Evolutionary conservation across 2,113 vertebrate species (phyloP).

Genomic region (Turdus rufiventris): DNA sequence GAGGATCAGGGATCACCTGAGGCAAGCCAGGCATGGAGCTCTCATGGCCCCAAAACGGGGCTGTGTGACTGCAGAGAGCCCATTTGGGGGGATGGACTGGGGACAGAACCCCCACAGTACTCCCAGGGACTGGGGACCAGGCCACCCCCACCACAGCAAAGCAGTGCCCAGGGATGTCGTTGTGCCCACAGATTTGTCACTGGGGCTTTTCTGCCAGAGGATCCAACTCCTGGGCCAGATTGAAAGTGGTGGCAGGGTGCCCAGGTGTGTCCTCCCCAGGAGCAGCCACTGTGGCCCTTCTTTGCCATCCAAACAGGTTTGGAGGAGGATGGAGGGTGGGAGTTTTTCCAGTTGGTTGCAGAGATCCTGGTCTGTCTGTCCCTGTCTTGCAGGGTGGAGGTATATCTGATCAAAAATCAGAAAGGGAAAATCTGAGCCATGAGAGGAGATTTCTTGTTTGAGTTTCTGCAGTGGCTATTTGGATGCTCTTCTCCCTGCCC

Average conservation of each 20-base stretch:
- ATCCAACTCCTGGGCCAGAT: not conserved
- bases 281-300: not conserved
- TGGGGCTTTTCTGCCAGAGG: not conserved
- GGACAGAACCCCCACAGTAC: fast-evolving
- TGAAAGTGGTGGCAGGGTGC: fast-evolving
- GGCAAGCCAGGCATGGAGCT: not conserved
- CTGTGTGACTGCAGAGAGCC: not conserved
- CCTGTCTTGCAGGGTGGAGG: not conserved
- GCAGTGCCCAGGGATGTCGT: not conserved
- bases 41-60: fast-evolving
- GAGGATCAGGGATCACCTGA: not conserved
- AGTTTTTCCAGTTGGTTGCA: not conserved
- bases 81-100: fast-evolving
- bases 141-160: not conserved
- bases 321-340: not conserved
- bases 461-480: not conserved
- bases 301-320: not conserved
- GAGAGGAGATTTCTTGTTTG: not conserved
- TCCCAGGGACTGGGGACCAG: fast-evolving
- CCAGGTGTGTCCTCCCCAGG: not conserved
- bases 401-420: not conserved
- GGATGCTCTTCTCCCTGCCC: not conserved
- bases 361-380: not conserved
- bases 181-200: fast-evolving
- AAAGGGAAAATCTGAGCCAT: not conserved